Conservation (phyloP, 2,888 invertebrate genomes). For the Ennomos fuscantarius region DNA sequence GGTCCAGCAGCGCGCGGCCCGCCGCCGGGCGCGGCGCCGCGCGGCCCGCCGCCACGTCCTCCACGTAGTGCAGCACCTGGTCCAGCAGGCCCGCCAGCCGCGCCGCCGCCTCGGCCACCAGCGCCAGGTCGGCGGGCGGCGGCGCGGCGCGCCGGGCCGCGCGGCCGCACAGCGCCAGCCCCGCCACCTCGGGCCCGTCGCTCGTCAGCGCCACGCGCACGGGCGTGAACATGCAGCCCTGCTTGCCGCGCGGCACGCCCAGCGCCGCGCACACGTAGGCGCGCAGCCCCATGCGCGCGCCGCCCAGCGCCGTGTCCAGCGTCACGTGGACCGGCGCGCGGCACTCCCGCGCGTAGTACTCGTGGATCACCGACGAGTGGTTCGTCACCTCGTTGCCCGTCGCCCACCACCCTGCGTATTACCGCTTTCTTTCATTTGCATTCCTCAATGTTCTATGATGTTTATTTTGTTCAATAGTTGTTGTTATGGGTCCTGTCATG, state of each 20-base stretch:
- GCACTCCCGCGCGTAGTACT: conserved; percentile 98
- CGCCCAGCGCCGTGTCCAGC: conserved; percentile 95
- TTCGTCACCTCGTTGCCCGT: conserved; percentile 99
- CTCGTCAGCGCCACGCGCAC: conserved; percentile 94
- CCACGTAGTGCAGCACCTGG: conserved; percentile 93
- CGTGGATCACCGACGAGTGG: conserved; percentile 98
- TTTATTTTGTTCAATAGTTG: too few relatives aligned
- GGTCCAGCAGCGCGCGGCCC: conserved; percentile 95
- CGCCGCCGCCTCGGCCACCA: conserved; percentile 93
- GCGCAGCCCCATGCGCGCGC: conserved; percentile 96
- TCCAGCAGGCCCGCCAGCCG: conserved; percentile 92
- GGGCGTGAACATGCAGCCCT: conserved; percentile 98
- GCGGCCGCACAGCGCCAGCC: conserved; percentile 89
- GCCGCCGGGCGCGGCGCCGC: conserved; percentile 93
- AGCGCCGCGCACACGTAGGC: conserved; percentile 97
- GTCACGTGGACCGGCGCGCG: conserved; percentile 98
- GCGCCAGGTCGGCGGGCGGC: conserved; percentile 87
- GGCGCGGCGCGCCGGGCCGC: conserved; percentile 84
- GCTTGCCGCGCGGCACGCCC: conserved; percentile 97
- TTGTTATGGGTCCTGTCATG: too few relatives aligned
- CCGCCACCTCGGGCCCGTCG: conserved; percentile 96
- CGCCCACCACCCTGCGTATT: conserved; percentile 95
- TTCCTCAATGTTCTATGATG: too few relatives aligned
- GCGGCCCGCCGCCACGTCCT: conserved; percentile 94
- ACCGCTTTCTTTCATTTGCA: too few relatives aligned